A percentile compares a stretch with the other conserved stretches of the same genome.
Evolutionary conservation across 2,797 vertebrate species (phyloP).

Genomic region (Trachurus trachurus): DNA sequence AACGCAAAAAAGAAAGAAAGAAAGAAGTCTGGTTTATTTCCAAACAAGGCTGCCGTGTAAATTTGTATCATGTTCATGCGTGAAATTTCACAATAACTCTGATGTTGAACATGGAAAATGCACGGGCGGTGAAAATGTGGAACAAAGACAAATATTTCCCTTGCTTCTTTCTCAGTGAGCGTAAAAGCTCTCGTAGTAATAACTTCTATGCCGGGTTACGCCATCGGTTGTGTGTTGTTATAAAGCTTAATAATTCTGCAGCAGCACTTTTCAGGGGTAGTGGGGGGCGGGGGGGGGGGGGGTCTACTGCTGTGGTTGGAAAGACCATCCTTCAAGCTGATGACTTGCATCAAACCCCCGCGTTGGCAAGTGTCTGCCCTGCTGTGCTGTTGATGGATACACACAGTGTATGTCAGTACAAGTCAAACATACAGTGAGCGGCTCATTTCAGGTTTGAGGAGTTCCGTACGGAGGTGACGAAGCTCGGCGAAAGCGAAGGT

Average conservation of each 20-base stretch:
- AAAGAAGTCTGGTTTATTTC: constrained; percentile 1
- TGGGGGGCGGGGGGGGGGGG: no score
- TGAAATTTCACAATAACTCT: background rate
- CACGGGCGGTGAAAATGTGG: background rate
- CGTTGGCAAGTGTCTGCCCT: constrained; percentile 37
- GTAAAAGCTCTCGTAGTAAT: background rate
- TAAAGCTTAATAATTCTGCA: background rate
- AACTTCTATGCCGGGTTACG: no score
- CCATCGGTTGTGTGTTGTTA: background rate
- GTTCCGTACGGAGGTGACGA: background rate
- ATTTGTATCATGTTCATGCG: background rate
- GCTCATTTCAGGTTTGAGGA: constrained; percentile 32
- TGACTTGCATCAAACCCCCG: constrained; percentile 51
- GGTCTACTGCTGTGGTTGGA: constrained; percentile 21
- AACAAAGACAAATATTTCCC: background rate
- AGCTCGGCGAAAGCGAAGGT: background rate
- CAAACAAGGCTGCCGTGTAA: background rate
- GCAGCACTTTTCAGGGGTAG: constrained; percentile 14
- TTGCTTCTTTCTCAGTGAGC: background rate
- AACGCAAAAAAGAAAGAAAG: background rate
- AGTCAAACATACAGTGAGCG: constrained; percentile 25
- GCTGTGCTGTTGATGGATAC: constrained; percentile 57
- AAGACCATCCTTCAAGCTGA: constrained; percentile 60
- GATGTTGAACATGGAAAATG: background rate
- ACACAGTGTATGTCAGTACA: constrained; percentile 42